Conservation (phyloP, 2,888 invertebrate species). For the Diplazon laetatorius region DNA sequence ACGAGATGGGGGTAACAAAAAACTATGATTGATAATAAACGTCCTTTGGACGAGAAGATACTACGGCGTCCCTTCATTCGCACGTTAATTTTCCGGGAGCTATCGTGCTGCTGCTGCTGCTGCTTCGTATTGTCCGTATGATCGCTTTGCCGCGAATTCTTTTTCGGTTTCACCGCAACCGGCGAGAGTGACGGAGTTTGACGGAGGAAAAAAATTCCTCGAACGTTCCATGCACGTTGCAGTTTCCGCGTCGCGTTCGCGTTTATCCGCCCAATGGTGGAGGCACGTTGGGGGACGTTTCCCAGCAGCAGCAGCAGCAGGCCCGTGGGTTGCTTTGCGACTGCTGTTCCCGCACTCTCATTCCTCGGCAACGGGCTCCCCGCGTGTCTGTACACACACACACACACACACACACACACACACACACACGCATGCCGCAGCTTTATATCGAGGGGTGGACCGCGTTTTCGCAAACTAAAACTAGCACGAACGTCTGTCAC, state of each 20-base stretch:
- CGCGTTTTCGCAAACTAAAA: slow-evolving; percentile 55
- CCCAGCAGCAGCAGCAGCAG: slow-evolving; percentile 43
- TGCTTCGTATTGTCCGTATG: slow-evolving; percentile 1
- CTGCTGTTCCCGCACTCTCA: slow-evolving; percentile 17
- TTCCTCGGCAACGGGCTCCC: slow-evolving; percentile 33
- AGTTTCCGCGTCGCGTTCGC: slow-evolving; percentile 47
- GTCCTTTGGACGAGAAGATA: not conserved
- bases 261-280: slow-evolving; percentile 48
- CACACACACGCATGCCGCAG: not conserved
- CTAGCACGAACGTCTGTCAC: slow-evolving; percentile 62
- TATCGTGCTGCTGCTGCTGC: slow-evolving; percentile 12
- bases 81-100: slow-evolving; percentile 21
- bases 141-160: slow-evolving; percentile 17
- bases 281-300: slow-evolving; percentile 25
- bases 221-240: slow-evolving; percentile 35
- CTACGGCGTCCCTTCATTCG: not conserved
- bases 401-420: not conserved
- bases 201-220: slow-evolving; percentile 6
- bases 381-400: not conserved
- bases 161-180: slow-evolving; percentile 8
- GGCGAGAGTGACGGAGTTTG: slow-evolving; percentile 13
- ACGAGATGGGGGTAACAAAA: slow-evolving; percentile 3
- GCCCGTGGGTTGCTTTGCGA: slow-evolving; percentile 22
- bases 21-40: not conserved
- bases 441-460: slow-evolving; percentile 37